phyloP scores from a whole-genome alignment of 2,797 vertebrate genomes.

The Delichon dasypus region DNA sequence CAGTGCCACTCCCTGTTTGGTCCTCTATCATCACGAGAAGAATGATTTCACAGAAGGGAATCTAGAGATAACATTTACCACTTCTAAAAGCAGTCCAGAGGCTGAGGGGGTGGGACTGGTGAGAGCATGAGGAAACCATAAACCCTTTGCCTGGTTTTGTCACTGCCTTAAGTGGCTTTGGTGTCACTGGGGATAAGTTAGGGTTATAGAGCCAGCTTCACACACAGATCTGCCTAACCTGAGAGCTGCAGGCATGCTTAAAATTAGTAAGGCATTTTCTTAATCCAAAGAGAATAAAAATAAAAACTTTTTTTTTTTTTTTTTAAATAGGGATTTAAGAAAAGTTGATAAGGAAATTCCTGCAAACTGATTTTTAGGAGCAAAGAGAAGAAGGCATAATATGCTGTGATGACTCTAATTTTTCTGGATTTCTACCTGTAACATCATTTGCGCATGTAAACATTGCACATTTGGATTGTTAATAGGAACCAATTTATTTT shows the following conservation, averaged over 20 bases:
- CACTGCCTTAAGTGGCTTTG: too few species aligned
- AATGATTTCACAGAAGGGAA: background rate
- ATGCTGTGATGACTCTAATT: background rate
- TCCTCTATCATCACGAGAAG: background rate
- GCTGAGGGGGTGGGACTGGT: background rate
- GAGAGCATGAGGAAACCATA: background rate
- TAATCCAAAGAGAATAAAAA: background rate
- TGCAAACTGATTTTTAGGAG: background rate
- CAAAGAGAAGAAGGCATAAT: background rate
- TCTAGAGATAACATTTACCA: background rate
- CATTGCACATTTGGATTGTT: background rate
- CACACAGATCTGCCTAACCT: background rate
- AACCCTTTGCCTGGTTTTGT: background rate
- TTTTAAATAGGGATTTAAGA: background rate
- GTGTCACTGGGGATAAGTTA: background rate
- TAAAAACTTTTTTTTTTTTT: background rate
- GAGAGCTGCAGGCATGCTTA: background rate
- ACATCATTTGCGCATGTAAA: background rate
- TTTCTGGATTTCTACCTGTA: background rate
- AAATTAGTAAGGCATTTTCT: background rate
- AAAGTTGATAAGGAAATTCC: background rate
- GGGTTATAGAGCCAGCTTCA: background rate
- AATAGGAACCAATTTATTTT: background rate
- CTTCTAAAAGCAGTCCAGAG: background rate
- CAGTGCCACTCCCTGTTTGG: background rate